Base-by-base conservation (phyloP, 2,888 invertebrate species). In the Troilus luridus region DNA sequence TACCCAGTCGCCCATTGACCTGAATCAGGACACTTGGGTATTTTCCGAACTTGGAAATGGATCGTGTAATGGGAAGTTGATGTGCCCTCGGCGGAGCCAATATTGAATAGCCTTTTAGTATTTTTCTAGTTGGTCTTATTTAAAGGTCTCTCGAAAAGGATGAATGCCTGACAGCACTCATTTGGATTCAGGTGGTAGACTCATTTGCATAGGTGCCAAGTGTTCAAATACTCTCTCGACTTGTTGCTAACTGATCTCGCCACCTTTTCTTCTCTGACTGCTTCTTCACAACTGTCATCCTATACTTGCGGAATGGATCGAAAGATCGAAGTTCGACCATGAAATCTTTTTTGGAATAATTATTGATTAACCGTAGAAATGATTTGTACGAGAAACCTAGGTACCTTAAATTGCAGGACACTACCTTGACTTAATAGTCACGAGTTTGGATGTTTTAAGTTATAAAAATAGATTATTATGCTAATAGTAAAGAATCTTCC, bases 31-130 rank as follows among this genome's bases (percentile, higher is more conserved):
- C 17, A 19, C 17, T 77, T 77, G 1, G 17, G 17, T 27, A 27
- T 77, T 77, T 19, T 2, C 1, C 7, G 1, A 77, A 77, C 27
- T 77, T 77, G 1, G 27, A 77, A 77, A 41, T 77, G 72, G 8
- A 77, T 77, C 41, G 17, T 17, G 72, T 2, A 17, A 27, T 41
- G 27, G 17, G 27, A 17, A 72, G 72, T 27, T 41, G 41, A 77
- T 77, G 41, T 77, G 41, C 85, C 14, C 85, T 54, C 56, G 12
- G 56, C 5, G n/a, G 56, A 58, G 56, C 56, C 12, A n/a, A 85
- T n/a, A 85, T 77, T 77, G 41, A 77, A 77, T 77, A 77, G 21
- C 56, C 56, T 56, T 85, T 85, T 85, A 85, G 85, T 81, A 81
- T 81, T 81, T 54, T 2, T 5, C 81, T 54, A 81, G 81, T 21